Conservation (phyloP, 2,113 vertebrate genomes). For the Aldabrachelys gigantea region DNA sequence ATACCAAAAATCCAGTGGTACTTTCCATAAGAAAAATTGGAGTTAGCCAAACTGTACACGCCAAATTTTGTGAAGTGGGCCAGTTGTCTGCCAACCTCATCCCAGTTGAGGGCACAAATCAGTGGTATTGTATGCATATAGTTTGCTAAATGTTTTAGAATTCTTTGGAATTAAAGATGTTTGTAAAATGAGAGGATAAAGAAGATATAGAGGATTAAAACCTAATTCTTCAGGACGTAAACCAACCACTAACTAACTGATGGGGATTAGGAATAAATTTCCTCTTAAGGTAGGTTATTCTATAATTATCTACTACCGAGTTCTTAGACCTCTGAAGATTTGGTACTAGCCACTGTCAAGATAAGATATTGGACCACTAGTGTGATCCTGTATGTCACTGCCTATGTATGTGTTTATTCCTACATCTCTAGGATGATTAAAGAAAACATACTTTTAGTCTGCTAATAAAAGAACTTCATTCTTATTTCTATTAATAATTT, state of each 20-base stretch:
- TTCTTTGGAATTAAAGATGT: neutral
- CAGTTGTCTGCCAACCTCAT: neutral
- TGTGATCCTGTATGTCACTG: neutral
- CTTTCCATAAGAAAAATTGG: conserved; percentile 13
- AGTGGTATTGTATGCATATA: neutral
- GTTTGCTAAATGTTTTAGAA: neutral
- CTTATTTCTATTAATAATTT: neutral
- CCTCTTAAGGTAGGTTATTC: neutral
- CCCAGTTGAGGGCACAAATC: neutral
- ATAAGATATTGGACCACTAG: neutral
- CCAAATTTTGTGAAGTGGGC: neutral
- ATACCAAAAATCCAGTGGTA: conserved; percentile 14
- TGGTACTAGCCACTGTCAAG: neutral
- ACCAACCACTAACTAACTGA: neutral
- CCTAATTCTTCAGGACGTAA: neutral
- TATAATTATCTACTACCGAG: neutral
- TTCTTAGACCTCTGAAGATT: neutral
- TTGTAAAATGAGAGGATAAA: neutral
- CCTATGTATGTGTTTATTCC: neutral
- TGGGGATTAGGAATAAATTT: neutral
- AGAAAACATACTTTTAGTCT: neutral
- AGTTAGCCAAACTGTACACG: neutral
- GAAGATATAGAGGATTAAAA: neutral
- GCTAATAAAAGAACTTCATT: neutral
- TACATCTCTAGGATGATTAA: neutral